Evolutionary conservation across 1,140 invertebrate genomes (phyloP), one percentile per base, ranked within the genome.

Genomic region (Atta colombica): DNA sequence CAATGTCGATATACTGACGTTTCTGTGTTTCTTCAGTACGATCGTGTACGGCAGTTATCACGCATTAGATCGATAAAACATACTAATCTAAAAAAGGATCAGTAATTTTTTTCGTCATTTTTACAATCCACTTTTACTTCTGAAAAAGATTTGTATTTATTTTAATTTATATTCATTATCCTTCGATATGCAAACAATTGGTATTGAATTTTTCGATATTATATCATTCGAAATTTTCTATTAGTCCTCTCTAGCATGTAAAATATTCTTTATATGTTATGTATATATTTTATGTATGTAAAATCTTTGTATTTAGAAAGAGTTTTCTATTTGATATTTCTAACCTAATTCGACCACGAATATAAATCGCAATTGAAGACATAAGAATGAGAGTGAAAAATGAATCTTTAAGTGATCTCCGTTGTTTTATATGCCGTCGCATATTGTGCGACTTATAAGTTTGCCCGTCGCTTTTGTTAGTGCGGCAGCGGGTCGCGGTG

Each of bases 401-500:
- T 18, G 49, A 61, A 49, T 12, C 45, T 82, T 82, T 28, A 25
- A 35, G 28, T 49, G 12, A 10, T 25, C 25, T 25, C n/a, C 31
- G 21, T 72, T 21, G 3, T 49, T 53, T 72, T 45, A 12, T 51
- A 39, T 14, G 10, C 25, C 18, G 18, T 18, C 16, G 66, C 25
- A 69, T 49, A 75, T 69, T n/a, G 25, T 39, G n/a, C 49, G 39
- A 77, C 18, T 78, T 63, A 61, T 66, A 63, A 68, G 87, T 77
- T 77, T 68, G 25, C 88, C 86, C 58, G 28, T 84, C 39, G 49
- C 45, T 88, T 86, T 87, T 53, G 69, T 81, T 61, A 95, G 95
- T 95, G 95, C 94, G 80, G 94, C 95, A 94, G 94, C 91, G 94
- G 94, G 93, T 95, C 94, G 94, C 94, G 94, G 94, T 95, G 94